Evolutionary conservation across 1,140 invertebrate genomes (phyloP), one percentile per base, ranked within the genome.

Genomic region (Drosophila simulans): DNA sequence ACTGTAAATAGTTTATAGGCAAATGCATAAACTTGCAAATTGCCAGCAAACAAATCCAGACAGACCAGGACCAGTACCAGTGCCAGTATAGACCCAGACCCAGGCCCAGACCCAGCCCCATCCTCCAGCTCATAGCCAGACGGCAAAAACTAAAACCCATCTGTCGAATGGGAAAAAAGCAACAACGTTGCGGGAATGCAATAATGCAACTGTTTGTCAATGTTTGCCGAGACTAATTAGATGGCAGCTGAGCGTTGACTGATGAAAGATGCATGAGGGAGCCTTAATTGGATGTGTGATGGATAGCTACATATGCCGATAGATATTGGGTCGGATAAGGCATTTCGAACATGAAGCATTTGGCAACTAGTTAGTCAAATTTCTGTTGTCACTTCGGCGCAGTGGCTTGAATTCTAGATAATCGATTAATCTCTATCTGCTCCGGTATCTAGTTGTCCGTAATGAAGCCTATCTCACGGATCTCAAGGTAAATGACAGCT

Each of bases 1-100:
- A 75, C 79, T 76, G 82, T 88, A 86, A 86, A 86, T 89, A 89
- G 80, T 89, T 89, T 83, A 77, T 83, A 58, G 71, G 62, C 57
- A 58, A 77, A 77, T 82, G 73, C 82, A 88, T 78, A 82, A 82
- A 77, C 51, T 69, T 75, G 69, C 74, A 81, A 81, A 77, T 81
- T 84, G 60, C 59, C 62, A 69, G 59, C 70, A 69, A 65, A 81
- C 70, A 59, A 65, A 71, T 37, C 39, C 39, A 39, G 34, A 65
- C 35, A 56, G 53, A 57, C 59, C 60, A 68, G 53, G 52, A 34
- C 34, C 54, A n/a, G 39, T 39, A 49, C 56, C 68, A 57, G 45
- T 22, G 8, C 8, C 31, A 31, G 31, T 31, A 31, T 31, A 31
- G 8, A 31, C 7, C 31, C 31, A 31, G 1, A 10, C 31, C 31